phyloP scores from a whole-genome alignment of 2,888 invertebrate species.

The Myopa tessellatipennis region DNA sequence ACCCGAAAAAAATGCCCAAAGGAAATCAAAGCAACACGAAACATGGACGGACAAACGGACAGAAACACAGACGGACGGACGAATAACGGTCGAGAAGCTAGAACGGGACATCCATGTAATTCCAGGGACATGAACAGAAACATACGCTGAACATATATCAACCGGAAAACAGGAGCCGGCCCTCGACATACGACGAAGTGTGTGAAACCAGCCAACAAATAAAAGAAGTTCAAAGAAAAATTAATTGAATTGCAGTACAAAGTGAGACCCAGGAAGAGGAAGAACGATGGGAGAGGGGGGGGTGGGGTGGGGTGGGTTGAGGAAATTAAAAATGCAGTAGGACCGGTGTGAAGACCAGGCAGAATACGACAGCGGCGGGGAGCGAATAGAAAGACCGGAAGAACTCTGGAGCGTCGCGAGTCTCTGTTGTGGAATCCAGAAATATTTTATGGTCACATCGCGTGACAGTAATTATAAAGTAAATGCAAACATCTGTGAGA shows the following conservation, averaged over 20 bases:
- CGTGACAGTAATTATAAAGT: slow-evolving; percentile 66
- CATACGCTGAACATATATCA: slow-evolving; percentile 28
- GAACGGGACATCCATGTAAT: not conserved
- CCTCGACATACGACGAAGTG: not conserved
- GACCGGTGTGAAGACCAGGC: too few relatives aligned
- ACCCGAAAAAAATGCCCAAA: slow-evolving; percentile 11
- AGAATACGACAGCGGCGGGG: too few relatives aligned
- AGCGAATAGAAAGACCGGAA: not conserved
- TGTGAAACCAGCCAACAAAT: slow-evolving; percentile 5
- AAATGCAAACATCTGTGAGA: slow-evolving; percentile 65
- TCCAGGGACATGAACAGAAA: not conserved
- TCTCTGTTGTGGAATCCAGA: slow-evolving; percentile 21
- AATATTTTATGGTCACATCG: slow-evolving; percentile 62
- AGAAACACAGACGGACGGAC: not conserved
- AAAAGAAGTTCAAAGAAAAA: slow-evolving; percentile 27
- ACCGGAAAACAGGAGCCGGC: not conserved
- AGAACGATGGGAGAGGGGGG: not conserved
- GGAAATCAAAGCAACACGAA: slow-evolving; percentile 21
- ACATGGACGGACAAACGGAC: slow-evolving; percentile 4
- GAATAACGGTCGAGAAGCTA: not conserved
- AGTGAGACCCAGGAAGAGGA: not conserved
- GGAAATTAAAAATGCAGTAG: too few relatives aligned
- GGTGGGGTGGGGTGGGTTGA: too few relatives aligned
- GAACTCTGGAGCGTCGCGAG: not conserved
- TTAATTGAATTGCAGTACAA: slow-evolving; percentile 31